These are phyloP conservation scores for Leptinotarsa rubiginosa DNA, from an alignment of 2,888 invertebrate species.

Conservation along the genomic window DNA sequence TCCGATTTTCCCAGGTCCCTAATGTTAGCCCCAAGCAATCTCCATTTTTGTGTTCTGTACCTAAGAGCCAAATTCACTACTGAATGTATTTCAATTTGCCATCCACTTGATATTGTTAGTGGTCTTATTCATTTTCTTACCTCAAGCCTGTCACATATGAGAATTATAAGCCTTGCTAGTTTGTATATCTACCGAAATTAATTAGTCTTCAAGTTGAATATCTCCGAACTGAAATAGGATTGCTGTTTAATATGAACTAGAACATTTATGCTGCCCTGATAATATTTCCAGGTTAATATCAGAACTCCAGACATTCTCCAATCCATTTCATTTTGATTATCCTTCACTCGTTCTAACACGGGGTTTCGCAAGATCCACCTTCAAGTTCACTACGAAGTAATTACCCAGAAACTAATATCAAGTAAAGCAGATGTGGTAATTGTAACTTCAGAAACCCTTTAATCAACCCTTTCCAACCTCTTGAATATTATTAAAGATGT, in stretches of 20 bases:
- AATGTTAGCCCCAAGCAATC: too few species aligned
- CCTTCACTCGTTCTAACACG: background rate
- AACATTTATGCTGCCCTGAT: background rate
- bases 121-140: too few species aligned
- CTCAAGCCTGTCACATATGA: too few species aligned
- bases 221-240: background rate
- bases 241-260: background rate
- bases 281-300: background rate
- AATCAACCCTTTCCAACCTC: background rate
- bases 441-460: slow-evolving; percentile 7
- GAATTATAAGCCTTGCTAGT: too few species aligned
- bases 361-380: background rate
- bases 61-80: too few species aligned
- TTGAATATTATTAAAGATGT: slow-evolving; percentile 1
- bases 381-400: slow-evolving; percentile 7
- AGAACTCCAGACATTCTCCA: background rate
- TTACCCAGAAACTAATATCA: slow-evolving; percentile 9
- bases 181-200: too few species aligned
- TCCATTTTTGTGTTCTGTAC: too few species aligned
- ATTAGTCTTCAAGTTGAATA: background rate
- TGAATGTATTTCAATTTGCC: too few species aligned
- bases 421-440: slow-evolving; percentile 18
- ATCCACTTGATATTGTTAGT: too few species aligned
- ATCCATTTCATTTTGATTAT: background rate
- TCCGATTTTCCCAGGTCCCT: too few species aligned